phyloP scores from a whole-genome alignment of 2,113 vertebrate genomes.

The Poeciliopsis retropinna region DNA sequence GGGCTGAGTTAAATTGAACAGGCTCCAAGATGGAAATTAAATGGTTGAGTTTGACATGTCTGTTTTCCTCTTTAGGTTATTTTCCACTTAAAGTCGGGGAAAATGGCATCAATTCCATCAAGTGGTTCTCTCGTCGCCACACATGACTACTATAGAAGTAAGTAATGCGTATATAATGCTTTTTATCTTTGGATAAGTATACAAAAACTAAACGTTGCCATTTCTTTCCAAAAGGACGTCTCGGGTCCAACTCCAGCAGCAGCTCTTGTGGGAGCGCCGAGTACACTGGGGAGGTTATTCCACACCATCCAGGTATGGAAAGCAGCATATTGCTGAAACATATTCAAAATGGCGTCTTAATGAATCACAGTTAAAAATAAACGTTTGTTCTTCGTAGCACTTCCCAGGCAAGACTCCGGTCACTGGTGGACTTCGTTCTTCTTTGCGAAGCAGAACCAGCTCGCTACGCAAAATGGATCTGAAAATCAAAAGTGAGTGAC shows the following conservation, averaged over 20 bases:
- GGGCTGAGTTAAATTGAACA: neutral
- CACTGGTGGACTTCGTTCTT: constrained; percentile 97
- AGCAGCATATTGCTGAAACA: neutral
- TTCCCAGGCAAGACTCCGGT: constrained; percentile 89
- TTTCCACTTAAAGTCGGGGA: constrained; percentile 61
- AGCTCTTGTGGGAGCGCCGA: constrained; percentile 92
- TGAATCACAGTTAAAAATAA: neutral
- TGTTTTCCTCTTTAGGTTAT: constrained; percentile 36
- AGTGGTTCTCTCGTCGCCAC: constrained; percentile 94
- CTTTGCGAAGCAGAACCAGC: constrained; percentile 84
- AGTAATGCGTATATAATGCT: constrained; percentile 59
- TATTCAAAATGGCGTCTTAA: neutral
- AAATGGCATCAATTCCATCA: constrained; percentile 95
- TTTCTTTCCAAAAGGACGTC: constrained; percentile 81
- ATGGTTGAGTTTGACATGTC: neutral
- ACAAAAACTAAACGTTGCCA: neutral
- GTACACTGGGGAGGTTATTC: constrained; percentile 87
- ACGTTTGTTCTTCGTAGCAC: constrained; percentile 74
- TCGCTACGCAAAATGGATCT: constrained; percentile 79
- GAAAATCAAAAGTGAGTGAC: constrained; percentile 87
- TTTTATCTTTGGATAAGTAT: neutral
- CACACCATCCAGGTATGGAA: constrained; percentile 86
- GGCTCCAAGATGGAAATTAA: neutral
- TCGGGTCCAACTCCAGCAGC: constrained; percentile 92
- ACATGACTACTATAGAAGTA: constrained; percentile 93